A percentile compares a stretch with the other conserved stretches of the same genome.
Evolutionary conservation across 2,888 invertebrate genomes (phyloP).

Genomic region (Oscheius sp.): DNA sequence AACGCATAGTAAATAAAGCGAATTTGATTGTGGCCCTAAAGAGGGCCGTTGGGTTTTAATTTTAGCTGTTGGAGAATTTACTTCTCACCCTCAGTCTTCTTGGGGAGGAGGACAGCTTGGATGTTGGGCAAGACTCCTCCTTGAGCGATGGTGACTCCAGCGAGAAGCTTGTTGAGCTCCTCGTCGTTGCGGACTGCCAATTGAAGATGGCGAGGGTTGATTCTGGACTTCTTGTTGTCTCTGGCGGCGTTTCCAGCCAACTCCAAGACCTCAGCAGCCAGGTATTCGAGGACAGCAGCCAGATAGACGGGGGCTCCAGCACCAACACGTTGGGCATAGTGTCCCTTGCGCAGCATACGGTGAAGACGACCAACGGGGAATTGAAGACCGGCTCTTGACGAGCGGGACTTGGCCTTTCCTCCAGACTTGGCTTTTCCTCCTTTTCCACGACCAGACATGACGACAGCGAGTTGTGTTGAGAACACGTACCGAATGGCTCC

Average conservation of each 20-base stretch:
- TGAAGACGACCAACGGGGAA: conserved; percentile 69
- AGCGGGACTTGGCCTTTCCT: conserved; percentile 63
- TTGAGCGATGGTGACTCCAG: conserved; percentile 83
- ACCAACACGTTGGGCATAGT: conserved; percentile 67
- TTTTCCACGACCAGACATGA: conserved; percentile 75
- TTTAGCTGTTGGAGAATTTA: conserved; percentile 44
- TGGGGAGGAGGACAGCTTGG: conserved; percentile 68
- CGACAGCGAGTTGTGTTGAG: not conserved
- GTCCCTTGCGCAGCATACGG: conserved; percentile 64
- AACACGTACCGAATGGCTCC: not conserved
- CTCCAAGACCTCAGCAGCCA: conserved; percentile 64
- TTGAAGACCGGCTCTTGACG: conserved; percentile 66
- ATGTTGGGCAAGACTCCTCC: conserved; percentile 80
- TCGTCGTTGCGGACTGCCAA: conserved; percentile 69
- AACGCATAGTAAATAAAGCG: not conserved
- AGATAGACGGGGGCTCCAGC: conserved; percentile 53
- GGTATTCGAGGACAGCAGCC: conserved; percentile 66
- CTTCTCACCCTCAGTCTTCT: conserved; percentile 64
- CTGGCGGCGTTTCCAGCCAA: conserved; percentile 71
- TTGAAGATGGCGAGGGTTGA: conserved; percentile 71
- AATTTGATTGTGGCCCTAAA: conserved; percentile 48
- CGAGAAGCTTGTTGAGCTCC: conserved; percentile 66
- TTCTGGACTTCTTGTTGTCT: conserved; percentile 73
- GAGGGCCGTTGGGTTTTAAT: conserved; percentile 58
- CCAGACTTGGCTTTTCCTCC: conserved; percentile 59